phyloP scores from a whole-genome alignment of 2,888 invertebrate species.

The Drosophila pegasa region DNA sequence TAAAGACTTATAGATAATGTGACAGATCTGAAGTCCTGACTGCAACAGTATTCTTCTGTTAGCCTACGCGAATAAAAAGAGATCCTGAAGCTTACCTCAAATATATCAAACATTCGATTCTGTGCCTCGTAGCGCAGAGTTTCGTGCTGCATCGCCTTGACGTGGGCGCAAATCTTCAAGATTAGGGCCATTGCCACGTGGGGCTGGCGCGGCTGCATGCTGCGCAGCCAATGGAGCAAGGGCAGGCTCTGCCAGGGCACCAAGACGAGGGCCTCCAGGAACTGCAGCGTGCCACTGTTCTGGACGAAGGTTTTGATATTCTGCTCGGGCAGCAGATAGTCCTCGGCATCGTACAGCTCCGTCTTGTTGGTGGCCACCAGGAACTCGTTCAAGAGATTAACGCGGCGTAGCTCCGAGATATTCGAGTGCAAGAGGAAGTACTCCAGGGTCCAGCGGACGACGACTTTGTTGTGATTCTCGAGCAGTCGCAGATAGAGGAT shows the following conservation, averaged over 20 bases:
- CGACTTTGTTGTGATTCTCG: slow-evolving; percentile 68
- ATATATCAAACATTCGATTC: slow-evolving; percentile 40
- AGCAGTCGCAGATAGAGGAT: slow-evolving; percentile 67
- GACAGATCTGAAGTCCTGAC: no score
- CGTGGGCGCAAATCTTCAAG: slow-evolving; percentile 54
- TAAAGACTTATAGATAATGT: no score
- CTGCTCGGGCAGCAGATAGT: slow-evolving; percentile 43
- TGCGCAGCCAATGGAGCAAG: slow-evolving; percentile 67
- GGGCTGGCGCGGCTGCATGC: slow-evolving; percentile 25
- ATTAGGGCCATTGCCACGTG: slow-evolving; percentile 38
- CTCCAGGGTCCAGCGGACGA: slow-evolving; percentile 73
- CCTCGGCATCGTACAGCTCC: slow-evolving; percentile 67
- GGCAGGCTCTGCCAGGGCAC: slow-evolving; percentile 80
- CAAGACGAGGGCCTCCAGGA: slow-evolving; percentile 40
- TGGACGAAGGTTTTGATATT: slow-evolving; percentile 51
- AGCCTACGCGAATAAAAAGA: neutral
- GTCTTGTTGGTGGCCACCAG: slow-evolving; percentile 73
- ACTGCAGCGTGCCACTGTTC: slow-evolving; percentile 27
- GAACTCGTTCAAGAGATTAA: slow-evolving; percentile 54
- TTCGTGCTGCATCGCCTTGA: slow-evolving; percentile 71
- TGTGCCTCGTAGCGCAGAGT: slow-evolving; percentile 50
- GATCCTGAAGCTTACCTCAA: slow-evolving; percentile 24
- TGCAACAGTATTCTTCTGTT: no score
- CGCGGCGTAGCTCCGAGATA: slow-evolving; percentile 42
- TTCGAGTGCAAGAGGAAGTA: slow-evolving; percentile 59